These are phyloP conservation scores for Salticus scenicus DNA, from an alignment of 2,888 invertebrate genomes.

Conservation along the genomic window DNA sequence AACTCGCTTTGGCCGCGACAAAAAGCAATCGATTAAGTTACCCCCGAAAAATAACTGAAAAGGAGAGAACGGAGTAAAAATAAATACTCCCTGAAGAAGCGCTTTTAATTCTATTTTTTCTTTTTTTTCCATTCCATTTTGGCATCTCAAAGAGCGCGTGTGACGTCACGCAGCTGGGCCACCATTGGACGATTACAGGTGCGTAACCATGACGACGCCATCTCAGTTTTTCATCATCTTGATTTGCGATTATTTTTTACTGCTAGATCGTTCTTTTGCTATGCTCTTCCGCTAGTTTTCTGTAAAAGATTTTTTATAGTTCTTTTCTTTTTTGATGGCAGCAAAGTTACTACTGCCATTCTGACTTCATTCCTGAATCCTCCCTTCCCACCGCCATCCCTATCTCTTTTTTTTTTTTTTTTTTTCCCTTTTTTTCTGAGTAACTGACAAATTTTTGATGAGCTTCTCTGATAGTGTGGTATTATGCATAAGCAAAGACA, in stretches of 20 bases:
- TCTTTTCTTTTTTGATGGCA: background rate
- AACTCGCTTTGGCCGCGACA: slow-evolving; percentile 36
- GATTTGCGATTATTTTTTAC: slow-evolving; percentile 19
- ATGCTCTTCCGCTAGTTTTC: slow-evolving; percentile 23
- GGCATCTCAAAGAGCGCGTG: slow-evolving; percentile 43
- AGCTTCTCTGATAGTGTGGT: slow-evolving; percentile 1
- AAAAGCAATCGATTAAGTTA: slow-evolving; percentile 55
- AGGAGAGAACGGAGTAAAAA: slow-evolving; percentile 34
- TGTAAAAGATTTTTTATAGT: slow-evolving; percentile 24
- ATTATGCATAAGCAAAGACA: background rate
- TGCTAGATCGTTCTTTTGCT: slow-evolving; percentile 29
- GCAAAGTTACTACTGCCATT: background rate
- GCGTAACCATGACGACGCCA: slow-evolving; percentile 51
- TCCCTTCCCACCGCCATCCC: too few species aligned
- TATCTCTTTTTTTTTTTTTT: too few species aligned
- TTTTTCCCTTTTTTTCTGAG: background rate
- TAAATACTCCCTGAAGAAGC: slow-evolving; percentile 21
- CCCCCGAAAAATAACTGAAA: slow-evolving; percentile 32
- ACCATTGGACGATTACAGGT: slow-evolving; percentile 62
- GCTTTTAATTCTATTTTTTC: slow-evolving; percentile 5
- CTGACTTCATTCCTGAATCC: background rate
- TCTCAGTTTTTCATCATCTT: slow-evolving; percentile 24
- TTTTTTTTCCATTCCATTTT: slow-evolving; percentile 25
- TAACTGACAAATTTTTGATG: slow-evolving; percentile 9
- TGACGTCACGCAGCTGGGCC: slow-evolving; percentile 47